Evolutionary conservation across 2,797 vertebrate species (phyloP), one percentile per base, ranked within the genome.

Genomic region (Melanotaenia nigrans): DNA sequence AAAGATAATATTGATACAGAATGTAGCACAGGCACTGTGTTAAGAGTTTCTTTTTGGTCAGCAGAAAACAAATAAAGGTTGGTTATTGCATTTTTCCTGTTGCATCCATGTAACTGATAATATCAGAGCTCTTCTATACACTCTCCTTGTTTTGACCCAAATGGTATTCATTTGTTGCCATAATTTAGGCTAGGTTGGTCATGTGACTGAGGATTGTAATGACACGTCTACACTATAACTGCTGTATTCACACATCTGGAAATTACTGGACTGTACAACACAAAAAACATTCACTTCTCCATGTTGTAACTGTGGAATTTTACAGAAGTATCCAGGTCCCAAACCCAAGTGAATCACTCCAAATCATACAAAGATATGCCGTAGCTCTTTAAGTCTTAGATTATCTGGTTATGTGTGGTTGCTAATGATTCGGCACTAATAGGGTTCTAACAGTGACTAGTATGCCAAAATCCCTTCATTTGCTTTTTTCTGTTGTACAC

Each of bases 181-280:
- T 53, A 53, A 42, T 33, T 12, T 28, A 3, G 5, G 13, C 65
- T 14, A 22, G 25, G 54, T 45, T 45, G 28, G 53, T 32, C 53
- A 42, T 32, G 54, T 56, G 64, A 66, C 25, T n/a, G 35, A 54
- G 33, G 33, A n/a, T n/a, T 54, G 49, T 16, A 14, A 55, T 11
- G 36, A 14, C 54, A 14, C 3, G 2, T 32, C 64, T 40, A 18
- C 51, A 13, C 22, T 42, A 5, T 16, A 47, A 28, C 65, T 65
- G 55, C 71, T 76, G 60, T 69, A 64, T 67, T 40, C 55, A 35
- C 38, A 58, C 71, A 53, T 30, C 53, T 38, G 42, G 59, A 67
- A 25, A 49, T 68, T 40, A 5, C 12, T 20, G 42, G 20, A 35
- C 24, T 47, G 65, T 18, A 20, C 14, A 20, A 14, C 63, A 5